These are phyloP conservation scores for Sipha flava DNA, from an alignment of 1,140 invertebrate genomes.

Conservation along the genomic window DNA sequence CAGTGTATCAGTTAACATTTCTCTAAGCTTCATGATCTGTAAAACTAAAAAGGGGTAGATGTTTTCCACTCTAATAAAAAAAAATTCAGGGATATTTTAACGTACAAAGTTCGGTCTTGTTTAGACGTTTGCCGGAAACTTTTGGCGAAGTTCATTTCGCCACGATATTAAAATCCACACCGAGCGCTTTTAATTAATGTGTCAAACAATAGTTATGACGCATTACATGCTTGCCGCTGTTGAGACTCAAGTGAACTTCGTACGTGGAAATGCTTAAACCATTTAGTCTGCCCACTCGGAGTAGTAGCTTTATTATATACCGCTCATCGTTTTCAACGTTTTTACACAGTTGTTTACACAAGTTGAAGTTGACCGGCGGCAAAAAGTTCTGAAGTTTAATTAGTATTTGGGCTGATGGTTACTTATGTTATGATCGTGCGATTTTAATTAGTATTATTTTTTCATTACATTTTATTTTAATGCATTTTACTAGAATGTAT, in stretches of 20 bases:
- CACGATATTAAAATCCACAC: constrained; percentile 4
- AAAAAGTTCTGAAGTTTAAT: constrained; percentile 1
- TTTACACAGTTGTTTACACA: constrained; percentile 6
- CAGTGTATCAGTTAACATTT: not conserved
- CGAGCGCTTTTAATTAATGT: constrained; percentile 14
- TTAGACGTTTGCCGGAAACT: not conserved
- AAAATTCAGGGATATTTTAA: not conserved
- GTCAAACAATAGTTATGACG: constrained; percentile 21
- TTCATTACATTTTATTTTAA: not conserved
- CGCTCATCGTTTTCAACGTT: not conserved
- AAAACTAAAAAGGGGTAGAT: not conserved
- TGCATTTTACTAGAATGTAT: not conserved
- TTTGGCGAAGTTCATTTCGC: not conserved
- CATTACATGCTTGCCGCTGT: not conserved
- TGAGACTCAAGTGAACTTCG: not conserved
- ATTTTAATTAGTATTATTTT: not conserved
- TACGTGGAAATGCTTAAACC: not conserved
- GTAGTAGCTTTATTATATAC: not conserved
- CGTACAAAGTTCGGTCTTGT: constrained; percentile 16
- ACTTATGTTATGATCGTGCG: not conserved
- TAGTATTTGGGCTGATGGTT: not conserved
- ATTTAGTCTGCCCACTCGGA: not conserved
- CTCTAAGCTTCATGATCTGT: not conserved
- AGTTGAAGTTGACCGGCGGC: not conserved
- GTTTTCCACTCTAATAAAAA: not conserved